Conservation (phyloP, 2,888 invertebrate genomes). For the Drosophila birchii region DNA sequence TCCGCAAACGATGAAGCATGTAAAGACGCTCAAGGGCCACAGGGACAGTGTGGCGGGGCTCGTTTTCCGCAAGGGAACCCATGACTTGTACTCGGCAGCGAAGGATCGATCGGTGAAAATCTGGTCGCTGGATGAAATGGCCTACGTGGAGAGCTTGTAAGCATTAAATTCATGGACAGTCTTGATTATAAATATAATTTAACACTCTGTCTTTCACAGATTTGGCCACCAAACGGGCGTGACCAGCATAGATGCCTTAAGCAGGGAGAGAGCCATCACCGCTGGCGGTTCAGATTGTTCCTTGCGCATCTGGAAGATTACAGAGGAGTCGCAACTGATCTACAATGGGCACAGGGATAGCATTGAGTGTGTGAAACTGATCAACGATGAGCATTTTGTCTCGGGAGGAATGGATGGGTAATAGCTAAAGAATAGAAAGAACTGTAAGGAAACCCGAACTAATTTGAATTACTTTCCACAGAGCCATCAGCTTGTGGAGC, state of each 20-base stretch:
- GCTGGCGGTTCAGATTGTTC: conserved; percentile 95
- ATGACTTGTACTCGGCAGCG: conserved; percentile 92
- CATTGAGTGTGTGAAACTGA: conserved; percentile 94
- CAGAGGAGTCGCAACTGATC: conserved; percentile 98
- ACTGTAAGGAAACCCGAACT: conserved; percentile 27
- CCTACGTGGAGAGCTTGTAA: conserved; percentile 96
- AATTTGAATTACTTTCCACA: conserved; percentile 58
- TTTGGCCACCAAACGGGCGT: conserved; percentile 96
- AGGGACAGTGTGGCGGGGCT: conserved; percentile 90
- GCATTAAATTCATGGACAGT: conserved; percentile 18
- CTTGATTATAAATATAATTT: not conserved
- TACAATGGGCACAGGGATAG: conserved; percentile 94
- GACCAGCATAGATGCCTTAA: conserved; percentile 94
- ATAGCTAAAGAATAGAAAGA: conserved; percentile 25
- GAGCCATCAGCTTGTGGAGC: conserved; percentile 92
- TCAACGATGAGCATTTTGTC: conserved; percentile 97
- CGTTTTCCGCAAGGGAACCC: conserved; percentile 93
- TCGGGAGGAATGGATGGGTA: conserved; percentile 96
- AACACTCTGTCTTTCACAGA: conserved; percentile 52
- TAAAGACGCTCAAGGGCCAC: conserved; percentile 93
- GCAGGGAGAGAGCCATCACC: conserved; percentile 94
- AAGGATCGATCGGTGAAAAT: conserved; percentile 94
- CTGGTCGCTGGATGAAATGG: conserved; percentile 98
- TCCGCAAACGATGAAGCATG: conserved; percentile 89
- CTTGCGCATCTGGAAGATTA: conserved; percentile 97